Conservation (phyloP, 2,113 vertebrate species). For the Zapornia atra region DNA sequence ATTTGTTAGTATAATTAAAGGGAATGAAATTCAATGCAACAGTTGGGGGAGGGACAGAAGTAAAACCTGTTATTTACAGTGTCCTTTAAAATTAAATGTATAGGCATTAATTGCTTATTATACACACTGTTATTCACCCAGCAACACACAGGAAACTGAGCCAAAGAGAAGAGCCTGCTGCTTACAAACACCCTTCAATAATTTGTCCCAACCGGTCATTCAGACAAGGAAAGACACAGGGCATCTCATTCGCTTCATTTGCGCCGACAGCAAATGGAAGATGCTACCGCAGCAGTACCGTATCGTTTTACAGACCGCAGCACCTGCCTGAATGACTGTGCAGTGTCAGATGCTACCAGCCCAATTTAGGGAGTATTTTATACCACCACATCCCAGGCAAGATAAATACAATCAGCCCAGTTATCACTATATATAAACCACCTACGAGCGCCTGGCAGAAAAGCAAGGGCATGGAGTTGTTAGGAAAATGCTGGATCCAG, state of each 20-base stretch:
- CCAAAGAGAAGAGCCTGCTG: conserved; percentile 34
- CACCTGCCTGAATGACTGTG: background rate
- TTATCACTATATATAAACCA: background rate
- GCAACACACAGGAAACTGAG: conserved; percentile 31
- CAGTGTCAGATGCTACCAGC: conserved; percentile 15
- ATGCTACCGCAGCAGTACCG: background rate
- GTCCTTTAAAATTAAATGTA: conserved; percentile 67
- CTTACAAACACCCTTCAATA: conserved; percentile 26
- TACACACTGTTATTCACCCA: conserved; percentile 36
- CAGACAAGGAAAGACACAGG: background rate
- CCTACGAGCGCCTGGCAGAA: background rate
- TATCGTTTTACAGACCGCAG: background rate
- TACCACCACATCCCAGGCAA: background rate
- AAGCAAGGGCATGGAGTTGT: background rate
- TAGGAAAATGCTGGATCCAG: background rate
- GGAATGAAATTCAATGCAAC: conserved; percentile 63
- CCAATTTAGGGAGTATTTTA: conserved; percentile 14
- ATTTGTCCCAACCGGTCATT: conserved; percentile 24
- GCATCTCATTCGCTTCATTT: background rate
- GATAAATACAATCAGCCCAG: background rate
- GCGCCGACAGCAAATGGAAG: background rate
- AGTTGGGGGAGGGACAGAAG: conserved; percentile 61
- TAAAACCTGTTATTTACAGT: conserved; percentile 62
- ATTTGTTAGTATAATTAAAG: conserved; percentile 69
- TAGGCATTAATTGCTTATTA: conserved; percentile 64